phyloP scores from a whole-genome alignment of 2,113 vertebrate species.

The Mus musculus region GRCm39 chr2:51254001-51254500 shows the following conservation, averaged over 20 bases:
- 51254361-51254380: neutral
- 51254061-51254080: neutral
- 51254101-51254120: neutral
- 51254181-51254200: neutral
- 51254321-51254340: neutral
- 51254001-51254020: neutral
- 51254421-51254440: neutral
- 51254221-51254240: neutral
- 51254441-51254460: neutral
- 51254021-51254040: neutral
- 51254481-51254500: neutral
- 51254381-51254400: neutral
- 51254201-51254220: neutral
- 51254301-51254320: neutral
- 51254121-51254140: neutral
- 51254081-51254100: neutral
- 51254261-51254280: neutral
- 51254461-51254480: constrained; percentile 30
- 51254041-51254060: neutral
- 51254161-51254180: neutral
- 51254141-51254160: constrained; percentile 9
- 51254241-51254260: neutral
- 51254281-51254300: neutral
- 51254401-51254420: neutral
- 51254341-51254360: constrained; percentile 32